Evolutionary conservation across 2,113 vertebrate species (phyloP).

Genomic region (Pluvialis apricaria): DNA sequence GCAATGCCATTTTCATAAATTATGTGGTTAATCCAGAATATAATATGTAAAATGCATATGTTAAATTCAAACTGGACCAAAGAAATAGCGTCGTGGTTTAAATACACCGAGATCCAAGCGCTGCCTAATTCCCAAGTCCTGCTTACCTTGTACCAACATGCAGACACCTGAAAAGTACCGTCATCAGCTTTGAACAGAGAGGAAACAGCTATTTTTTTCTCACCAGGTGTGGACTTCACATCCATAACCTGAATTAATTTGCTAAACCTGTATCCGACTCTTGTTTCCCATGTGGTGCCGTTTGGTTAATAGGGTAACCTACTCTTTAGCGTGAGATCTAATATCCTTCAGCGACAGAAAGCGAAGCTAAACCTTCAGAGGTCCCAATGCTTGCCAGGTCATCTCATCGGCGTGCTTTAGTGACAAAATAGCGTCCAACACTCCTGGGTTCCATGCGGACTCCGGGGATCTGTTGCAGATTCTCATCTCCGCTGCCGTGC

Average conservation of each 20-base stretch:
- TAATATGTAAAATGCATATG: background rate
- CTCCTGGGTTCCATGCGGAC: background rate
- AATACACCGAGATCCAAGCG: background rate
- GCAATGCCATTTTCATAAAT: background rate
- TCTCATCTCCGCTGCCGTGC: background rate
- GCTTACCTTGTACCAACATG: fast-evolving
- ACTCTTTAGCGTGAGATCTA: background rate
- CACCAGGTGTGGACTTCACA: background rate
- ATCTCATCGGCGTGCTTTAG: fast-evolving
- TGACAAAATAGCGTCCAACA: background rate
- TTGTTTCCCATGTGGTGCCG: background rate
- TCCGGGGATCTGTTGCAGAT: background rate
- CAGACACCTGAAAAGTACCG: background rate
- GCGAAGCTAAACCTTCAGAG: background rate
- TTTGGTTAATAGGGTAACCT: background rate
- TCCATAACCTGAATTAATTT: background rate
- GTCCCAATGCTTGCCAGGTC: background rate
- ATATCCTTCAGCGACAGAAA: background rate
- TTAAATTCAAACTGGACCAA: background rate
- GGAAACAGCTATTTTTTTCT: background rate
- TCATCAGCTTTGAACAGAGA: background rate
- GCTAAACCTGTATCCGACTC: background rate
- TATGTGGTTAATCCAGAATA: background rate
- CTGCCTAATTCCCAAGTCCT: background rate
- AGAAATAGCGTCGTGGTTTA: background rate